Evolutionary conservation across 2,888 invertebrate genomes (phyloP), one percentile per base, ranked within the genome.

Genomic region (Chalcosyrphus nemorum): DNA sequence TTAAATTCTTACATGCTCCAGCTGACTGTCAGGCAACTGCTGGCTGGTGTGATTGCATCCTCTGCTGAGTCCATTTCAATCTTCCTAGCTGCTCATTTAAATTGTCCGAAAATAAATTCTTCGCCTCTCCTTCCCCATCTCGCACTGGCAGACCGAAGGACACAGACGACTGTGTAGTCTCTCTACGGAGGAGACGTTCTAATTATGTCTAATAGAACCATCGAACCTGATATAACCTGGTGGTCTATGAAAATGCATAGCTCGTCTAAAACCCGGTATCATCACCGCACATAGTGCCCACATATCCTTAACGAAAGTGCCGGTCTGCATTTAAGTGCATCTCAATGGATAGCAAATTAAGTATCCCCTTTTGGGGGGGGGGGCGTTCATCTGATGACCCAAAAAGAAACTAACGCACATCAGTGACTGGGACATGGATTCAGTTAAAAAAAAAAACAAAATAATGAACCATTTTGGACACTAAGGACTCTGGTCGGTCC

Each of bases 331-430:
- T 50, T 52, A 24, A 72, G 61, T 52, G 15, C 52, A 41, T 47
- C 47, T 50, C 59, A 59, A 76, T 57, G 50, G 50, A 43, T 13
- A 29, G 5, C 29, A 50, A 75, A 66, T 59, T 75, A 66, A 41
- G 57, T 21, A 57, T 21, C 6, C 45, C 32, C n/a, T 24, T 13
- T 43, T n/a, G n/a, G n/a, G n/a, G n/a, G n/a, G n/a, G n/a, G n/a
- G n/a, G 35, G 43, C 27, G 35, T n/a, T 13, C n/a, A 4, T 45
- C 47, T 21, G 66, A 76, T 50, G 41, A 24, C 13, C 43, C 47
- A 38, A 21, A 41, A 24, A 57, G 59, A 15, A 27, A 27, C 9
- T 38, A 6, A 29, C n/a, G 2, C 15, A 24, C 38, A 27, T 11
- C 7, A 38, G 9, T n/a, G n/a, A n/a, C 19, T n/a, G 11, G 29